Evolutionary conservation across 2,888 invertebrate genomes (phyloP), one percentile per base, ranked within the genome.

Genomic region (Notodonta dromedarius): DNA sequence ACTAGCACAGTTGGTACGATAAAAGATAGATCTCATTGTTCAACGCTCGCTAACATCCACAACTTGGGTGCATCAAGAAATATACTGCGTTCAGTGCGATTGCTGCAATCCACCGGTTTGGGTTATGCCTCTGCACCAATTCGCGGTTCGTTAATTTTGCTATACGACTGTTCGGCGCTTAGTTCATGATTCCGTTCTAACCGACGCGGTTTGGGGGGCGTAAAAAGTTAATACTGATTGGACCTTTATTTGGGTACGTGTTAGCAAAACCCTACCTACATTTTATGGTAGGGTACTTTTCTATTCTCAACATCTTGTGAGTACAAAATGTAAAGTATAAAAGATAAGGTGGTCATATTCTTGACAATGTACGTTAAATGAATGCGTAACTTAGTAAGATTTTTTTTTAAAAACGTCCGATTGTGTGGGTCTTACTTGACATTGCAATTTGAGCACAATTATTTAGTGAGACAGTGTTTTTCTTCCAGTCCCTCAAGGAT

Each of bases 61-160:
- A 66, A 71, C 76, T 85, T 82, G 76, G 62, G 69, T 76, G 77
- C 72, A 72, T 70, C 75, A 74, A 71, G 70, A 81, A 85, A 89
- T 88, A 86, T 86, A 88, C 86, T 87, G 87, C 86, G 87, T 89
- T 90, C 88, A 85, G 83, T 77, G 81, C 85, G 85, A 90, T 90
- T 88, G 90, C 90, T 90, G 88, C 88, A 89, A 88, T 89, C 82
- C 82, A 83, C 85, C 85, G 86, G 89, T 88, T 87, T 74, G 85
- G 87, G 84, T 85, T 86, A 88, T 88, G 84, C 85, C 77, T 78
- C 86, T 81, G 86, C 89, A 87, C 86, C 85, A 81, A 87, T 88
- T 87, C 87, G 88, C 85, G 91, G 89, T 89, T 90, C 91, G 92
- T 91, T 91, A 90, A 90, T 88, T 91, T 90, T 89, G 86, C 84